phyloP scores from a whole-genome alignment of 2,113 vertebrate genomes.

The Gallinago jamesoni region DNA sequence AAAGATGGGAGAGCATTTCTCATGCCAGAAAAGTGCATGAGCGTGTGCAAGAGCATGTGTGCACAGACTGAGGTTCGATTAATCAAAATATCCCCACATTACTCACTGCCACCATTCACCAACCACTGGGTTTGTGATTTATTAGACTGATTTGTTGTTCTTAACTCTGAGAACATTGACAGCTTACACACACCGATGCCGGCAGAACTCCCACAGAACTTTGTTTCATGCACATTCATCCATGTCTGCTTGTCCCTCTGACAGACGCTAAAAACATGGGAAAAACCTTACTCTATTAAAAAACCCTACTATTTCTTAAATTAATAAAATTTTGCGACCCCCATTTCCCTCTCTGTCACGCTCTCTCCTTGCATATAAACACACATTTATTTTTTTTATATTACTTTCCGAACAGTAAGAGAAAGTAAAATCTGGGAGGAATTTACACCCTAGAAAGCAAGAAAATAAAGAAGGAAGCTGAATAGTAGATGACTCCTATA shows the following conservation, averaged over 20 bases:
- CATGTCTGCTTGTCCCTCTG: not conserved
- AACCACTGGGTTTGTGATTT: slow-evolving; percentile 26
- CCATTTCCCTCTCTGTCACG: not conserved
- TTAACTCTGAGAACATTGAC: not conserved
- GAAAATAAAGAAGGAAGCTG: not conserved
- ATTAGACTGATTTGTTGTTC: not conserved
- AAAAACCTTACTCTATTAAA: not conserved
- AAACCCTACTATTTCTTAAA: not conserved
- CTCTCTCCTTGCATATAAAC: not conserved
- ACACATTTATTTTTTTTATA: not conserved
- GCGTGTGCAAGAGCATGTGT: not conserved
- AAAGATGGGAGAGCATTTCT: slow-evolving; percentile 22
- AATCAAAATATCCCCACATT: slow-evolving; percentile 36
- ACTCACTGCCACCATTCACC: slow-evolving; percentile 10
- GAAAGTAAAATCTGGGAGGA: not conserved
- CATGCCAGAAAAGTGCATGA: not conserved
- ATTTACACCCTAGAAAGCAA: not conserved
- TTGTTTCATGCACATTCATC: not conserved
- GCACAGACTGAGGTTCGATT: not conserved
- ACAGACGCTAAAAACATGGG: not conserved
- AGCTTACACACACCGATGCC: not conserved
- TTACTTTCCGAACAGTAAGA: not conserved
- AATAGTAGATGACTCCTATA: not conserved
- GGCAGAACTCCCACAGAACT: not conserved
- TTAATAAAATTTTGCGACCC: not conserved